Base-by-base conservation (phyloP, 2,888 invertebrate species). In the Nemapogon koenigi region DNA sequence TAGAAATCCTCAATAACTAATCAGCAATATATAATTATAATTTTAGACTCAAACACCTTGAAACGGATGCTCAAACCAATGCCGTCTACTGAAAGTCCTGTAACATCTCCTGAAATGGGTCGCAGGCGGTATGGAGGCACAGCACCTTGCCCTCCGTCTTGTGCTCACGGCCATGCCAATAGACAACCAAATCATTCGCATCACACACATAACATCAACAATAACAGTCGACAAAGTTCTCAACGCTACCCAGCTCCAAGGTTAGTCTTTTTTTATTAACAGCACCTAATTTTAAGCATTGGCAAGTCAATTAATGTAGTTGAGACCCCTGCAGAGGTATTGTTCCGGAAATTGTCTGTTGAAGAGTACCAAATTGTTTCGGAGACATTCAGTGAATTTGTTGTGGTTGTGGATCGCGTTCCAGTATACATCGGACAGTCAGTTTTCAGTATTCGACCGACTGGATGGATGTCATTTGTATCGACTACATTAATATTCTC, bases 61-160 rank as follows among this genome's bases (percentile, higher is more conserved):
- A 95, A 96, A 67, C 85, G 93, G 46, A 94, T 97, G 92, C 81
- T 97, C 51, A 94, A 95, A 59, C 94, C 95, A 35, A 91, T 97
- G 87, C 91, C 94, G 16, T 91, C 91, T 49, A 87, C 88, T 41
- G 93, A 92, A 61, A 91, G 91, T 57, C 93, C 93, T 1, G 92
- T 90, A 37, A 94, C 94, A 35, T 94, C 93, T 40, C 94, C 94
- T 11, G 94, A 94, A 79, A 92, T 91, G 89, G 89, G 90, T 14
- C 84, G 91, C 35, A 85, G 91, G 32, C 82, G 91, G 37, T 90
- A 90, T 63, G 86, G 82, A 32, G 68, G 59, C 6, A 62, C 75
- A 6, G 65, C 55, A 0, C 81, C 81, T 2, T 84, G 85, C 41
- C 85, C 85, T 41, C 82, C 83, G 1, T 76, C 84, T 3, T 85